phyloP scores from a whole-genome alignment of 2,888 invertebrate species.

The Drepana falcataria region DNA sequence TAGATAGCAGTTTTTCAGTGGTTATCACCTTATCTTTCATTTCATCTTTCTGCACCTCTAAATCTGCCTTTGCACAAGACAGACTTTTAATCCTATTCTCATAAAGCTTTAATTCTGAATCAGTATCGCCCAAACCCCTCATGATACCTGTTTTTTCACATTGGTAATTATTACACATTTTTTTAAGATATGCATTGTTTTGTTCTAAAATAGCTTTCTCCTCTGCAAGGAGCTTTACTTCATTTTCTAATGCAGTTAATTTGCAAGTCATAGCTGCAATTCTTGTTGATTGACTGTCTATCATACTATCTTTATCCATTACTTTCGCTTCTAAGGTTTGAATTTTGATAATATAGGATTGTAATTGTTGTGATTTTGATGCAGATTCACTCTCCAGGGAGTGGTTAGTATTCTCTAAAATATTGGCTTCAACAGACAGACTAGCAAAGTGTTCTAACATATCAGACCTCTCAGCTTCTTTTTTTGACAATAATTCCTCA shows the following conservation, averaged over 20 bases:
- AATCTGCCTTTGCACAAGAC: slow-evolving; percentile 75
- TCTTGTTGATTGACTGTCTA: slow-evolving; percentile 54
- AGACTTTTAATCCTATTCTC: slow-evolving; percentile 69
- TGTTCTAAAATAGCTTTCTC: slow-evolving; percentile 64
- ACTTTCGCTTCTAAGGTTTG: slow-evolving; percentile 82
- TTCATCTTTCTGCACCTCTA: slow-evolving; percentile 82
- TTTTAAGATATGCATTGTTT: slow-evolving; percentile 61
- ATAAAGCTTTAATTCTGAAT: slow-evolving; percentile 66
- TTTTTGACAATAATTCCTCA: slow-evolving; percentile 84
- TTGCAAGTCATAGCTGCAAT: slow-evolving; percentile 61
- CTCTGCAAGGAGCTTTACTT: slow-evolving; percentile 63
- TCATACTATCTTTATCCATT: slow-evolving; percentile 59
- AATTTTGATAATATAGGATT: slow-evolving; percentile 69
- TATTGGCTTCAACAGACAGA: slow-evolving; percentile 86
- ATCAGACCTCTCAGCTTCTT: slow-evolving; percentile 89
- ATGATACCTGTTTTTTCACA: slow-evolving; percentile 37
- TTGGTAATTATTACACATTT: slow-evolving; percentile 65
- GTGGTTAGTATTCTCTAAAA: slow-evolving; percentile 88
- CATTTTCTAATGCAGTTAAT: slow-evolving; percentile 60
- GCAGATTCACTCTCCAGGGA: slow-evolving; percentile 87
- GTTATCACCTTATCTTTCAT: slow-evolving; percentile 76
- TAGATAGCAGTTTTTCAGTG: slow-evolving; percentile 81
- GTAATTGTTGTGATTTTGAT: slow-evolving; percentile 80
- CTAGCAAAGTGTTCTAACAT: slow-evolving; percentile 89
- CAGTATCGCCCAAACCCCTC: slow-evolving; percentile 42